Evolutionary conservation across 2,888 invertebrate species (phyloP).

Genomic region (Cyaniris semiargus): DNA sequence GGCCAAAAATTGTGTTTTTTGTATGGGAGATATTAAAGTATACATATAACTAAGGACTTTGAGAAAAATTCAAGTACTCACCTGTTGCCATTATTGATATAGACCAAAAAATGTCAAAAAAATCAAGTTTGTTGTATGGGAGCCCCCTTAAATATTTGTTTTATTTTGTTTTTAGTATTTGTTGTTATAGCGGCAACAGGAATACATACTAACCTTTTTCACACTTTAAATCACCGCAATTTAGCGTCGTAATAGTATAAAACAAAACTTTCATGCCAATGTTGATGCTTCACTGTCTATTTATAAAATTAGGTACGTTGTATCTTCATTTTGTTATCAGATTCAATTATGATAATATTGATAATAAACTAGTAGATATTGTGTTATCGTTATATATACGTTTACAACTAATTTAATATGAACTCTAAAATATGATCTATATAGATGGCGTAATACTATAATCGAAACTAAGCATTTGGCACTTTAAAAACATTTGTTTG

Average conservation of each 20-base stretch:
- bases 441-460: background rate
- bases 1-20: too few species aligned
- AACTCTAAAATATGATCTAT: background rate
- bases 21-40: too few species aligned
- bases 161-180: too few species aligned
- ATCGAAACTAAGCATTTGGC: background rate
- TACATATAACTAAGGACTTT: too few species aligned
- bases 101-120: too few species aligned
- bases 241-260: background rate
- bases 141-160: too few species aligned
- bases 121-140: too few species aligned
- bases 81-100: too few species aligned
- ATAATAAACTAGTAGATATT: background rate
- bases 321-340: background rate
- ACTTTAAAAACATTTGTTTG: too few species aligned
- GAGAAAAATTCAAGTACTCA: too few species aligned
- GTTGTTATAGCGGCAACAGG: too few species aligned
- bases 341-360: background rate
- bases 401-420: background rate
- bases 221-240: background rate
- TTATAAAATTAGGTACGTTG: background rate
- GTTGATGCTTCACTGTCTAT: background rate
- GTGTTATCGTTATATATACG: background rate
- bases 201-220: background rate
- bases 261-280: background rate